Evolutionary conservation across 1,140 invertebrate genomes (phyloP).

Genomic region (Artemia franciscana): DNA sequence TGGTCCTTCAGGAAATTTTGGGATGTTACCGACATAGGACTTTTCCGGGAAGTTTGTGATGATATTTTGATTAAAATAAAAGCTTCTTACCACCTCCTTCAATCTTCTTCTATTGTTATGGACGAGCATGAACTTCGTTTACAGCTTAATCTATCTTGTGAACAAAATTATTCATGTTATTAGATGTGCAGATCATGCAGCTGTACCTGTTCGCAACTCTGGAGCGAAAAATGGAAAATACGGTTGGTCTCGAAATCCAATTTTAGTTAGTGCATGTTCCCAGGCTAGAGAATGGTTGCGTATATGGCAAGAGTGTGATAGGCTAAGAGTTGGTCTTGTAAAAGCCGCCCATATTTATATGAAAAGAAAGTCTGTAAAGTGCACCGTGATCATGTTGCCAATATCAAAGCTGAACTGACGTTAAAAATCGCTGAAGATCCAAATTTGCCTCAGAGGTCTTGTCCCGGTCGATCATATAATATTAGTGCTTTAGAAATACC

Average conservation of each 20-base stretch:
- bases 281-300: background rate
- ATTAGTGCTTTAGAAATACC: background rate
- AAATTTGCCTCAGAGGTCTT: background rate
- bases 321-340: background rate
- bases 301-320: background rate
- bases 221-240: background rate
- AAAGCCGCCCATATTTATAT: background rate
- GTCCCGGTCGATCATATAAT: background rate
- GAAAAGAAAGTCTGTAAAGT: background rate
- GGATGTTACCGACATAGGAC: background rate
- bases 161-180: background rate
- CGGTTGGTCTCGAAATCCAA: background rate
- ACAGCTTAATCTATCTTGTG: background rate
- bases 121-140: background rate
- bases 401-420: background rate
- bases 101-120: background rate
- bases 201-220: background rate
- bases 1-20: background rate
- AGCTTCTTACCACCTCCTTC: background rate
- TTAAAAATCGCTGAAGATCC: background rate
- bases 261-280: background rate
- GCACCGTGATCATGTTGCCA: background rate
- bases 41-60: background rate
- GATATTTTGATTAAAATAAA: background rate
- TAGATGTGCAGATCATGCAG: background rate